Base-by-base conservation (phyloP, 2,113 vertebrate species). In the Sylvilagus bachmani region DNA sequence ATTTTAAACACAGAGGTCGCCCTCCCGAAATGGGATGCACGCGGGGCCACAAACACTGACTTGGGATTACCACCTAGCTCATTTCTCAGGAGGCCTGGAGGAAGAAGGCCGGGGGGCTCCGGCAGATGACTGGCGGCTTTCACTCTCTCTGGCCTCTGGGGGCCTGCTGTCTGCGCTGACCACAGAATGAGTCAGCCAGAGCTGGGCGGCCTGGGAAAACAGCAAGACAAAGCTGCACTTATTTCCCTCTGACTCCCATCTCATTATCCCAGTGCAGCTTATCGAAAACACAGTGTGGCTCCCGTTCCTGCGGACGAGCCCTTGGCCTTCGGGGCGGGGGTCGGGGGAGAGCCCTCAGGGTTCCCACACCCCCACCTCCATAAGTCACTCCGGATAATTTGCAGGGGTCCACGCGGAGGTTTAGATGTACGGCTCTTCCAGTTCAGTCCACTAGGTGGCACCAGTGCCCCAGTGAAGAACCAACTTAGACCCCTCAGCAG, bases 361-460 rank as follows among this genome's bases (percentile, higher is more conserved):
- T 24, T 10, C 49, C 25, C 14, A 24, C 49, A 22, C 10, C 51
- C 17, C 11, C 1, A 3, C 5, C 9, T 8, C 11, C 12, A 71
- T 7, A 27, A 9, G 10, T 51, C 21, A 9, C 73, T 51, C 16
- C 31, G 0, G 38, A 51, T 44, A 22, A 12, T 78, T 6, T 21
- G 5, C 1, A 3, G 27, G 53, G 2, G 8, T 38, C 55, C 36
- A 31, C 33, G 0, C 24, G 10, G 9, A 82, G 27, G 16, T 81
- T 58, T 67, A 53, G 70, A 49, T 10, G 4, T 11, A 51, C 2
- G 19, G 88, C 24, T 14, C 75, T 93, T 74, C 86, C 89, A 21
- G 25, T 1, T 6, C 53, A n/a, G 36, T 51, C 95, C 95, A 93
- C 89, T 61, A 95, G 96, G 58, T 86, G 94, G 64, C 51, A 22